These are phyloP conservation scores for Aplochiton taeniatus DNA, from an alignment of 2,797 vertebrate genomes.

Conservation along the genomic window DNA sequence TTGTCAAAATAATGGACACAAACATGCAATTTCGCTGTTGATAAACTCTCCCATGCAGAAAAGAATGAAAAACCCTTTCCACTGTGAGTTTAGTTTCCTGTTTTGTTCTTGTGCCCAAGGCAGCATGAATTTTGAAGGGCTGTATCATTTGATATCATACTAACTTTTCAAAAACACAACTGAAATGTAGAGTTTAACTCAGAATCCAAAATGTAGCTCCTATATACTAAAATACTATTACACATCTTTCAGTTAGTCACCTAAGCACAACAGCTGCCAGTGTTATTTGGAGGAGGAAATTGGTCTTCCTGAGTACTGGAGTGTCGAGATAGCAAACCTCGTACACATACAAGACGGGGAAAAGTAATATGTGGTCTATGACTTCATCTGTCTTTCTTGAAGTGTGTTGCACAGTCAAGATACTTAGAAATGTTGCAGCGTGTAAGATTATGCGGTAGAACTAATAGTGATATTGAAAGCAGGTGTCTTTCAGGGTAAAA, in stretches of 20 bases:
- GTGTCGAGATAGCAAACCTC: neutral
- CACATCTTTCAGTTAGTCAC: slow-evolving; percentile 4
- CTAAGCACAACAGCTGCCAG: slow-evolving; percentile 13
- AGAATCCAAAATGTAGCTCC: neutral
- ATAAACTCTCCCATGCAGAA: neutral
- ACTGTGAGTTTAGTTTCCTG: neutral
- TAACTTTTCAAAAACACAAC: neutral
- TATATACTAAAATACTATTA: neutral
- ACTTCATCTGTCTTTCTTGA: neutral
- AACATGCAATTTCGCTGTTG: slow-evolving; percentile 7
- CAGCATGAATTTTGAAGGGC: neutral
- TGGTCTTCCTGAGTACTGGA: slow-evolving; percentile 20
- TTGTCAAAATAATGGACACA: slow-evolving; percentile 21
- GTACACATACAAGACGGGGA: neutral
- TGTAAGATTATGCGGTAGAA: neutral
- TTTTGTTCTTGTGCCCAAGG: neutral
- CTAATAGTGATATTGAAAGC: no score
- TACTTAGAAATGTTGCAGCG: neutral
- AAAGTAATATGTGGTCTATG: neutral
- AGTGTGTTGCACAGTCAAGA: neutral
- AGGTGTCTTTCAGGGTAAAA: no score
- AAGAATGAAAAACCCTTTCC: no score
- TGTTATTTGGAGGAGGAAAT: slow-evolving; percentile 20
- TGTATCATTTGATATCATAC: neutral
- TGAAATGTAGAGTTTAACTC: neutral